A percentile compares a stretch with the other conserved stretches of the same genome.
Evolutionary conservation across 2,888 invertebrate genomes (phyloP).

Genomic region (Ophioninae sp.): DNA sequence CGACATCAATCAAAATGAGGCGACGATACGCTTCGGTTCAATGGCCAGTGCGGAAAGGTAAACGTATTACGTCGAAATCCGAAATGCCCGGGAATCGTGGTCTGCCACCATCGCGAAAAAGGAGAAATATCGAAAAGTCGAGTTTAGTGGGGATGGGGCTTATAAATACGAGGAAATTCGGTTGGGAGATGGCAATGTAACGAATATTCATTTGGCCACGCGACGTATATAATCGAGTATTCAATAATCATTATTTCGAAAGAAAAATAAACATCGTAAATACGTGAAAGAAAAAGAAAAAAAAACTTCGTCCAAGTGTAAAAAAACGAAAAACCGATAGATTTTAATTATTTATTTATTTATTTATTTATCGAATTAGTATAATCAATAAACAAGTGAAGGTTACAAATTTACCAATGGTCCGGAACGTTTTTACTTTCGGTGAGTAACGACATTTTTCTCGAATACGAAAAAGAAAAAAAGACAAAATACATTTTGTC

Average conservation of each 20-base stretch:
- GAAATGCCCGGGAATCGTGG: conserved; percentile 41
- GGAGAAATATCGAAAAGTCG: conserved; percentile 34
- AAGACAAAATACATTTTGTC: not conserved
- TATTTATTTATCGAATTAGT: conserved; percentile 2
- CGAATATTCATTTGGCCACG: conserved; percentile 63
- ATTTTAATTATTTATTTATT: conserved; percentile 60
- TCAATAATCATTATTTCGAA: conserved; percentile 34
- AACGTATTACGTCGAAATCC: not conserved
- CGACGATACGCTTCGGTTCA: conserved; percentile 87
- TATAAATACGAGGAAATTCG: conserved; percentile 72
- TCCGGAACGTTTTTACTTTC: conserved; percentile 19
- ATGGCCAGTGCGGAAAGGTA: conserved; percentile 88
- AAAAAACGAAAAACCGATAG: conserved; percentile 27
- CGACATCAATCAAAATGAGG: conserved; percentile 84
- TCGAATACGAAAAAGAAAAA: not conserved
- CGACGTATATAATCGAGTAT: conserved; percentile 44
- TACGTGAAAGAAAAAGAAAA: not conserved
- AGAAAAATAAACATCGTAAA: not conserved
- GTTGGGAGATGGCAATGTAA: conserved; percentile 70
- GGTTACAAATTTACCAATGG: not conserved
- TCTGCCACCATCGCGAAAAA: conserved; percentile 44
- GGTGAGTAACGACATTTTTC: conserved; percentile 42
- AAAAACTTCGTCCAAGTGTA: conserved; percentile 64
- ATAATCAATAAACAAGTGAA: not conserved
- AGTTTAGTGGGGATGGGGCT: conserved; percentile 68